Conservation (phyloP, 2,797 vertebrate species). For the Adrianichthys oophorus region DNA sequence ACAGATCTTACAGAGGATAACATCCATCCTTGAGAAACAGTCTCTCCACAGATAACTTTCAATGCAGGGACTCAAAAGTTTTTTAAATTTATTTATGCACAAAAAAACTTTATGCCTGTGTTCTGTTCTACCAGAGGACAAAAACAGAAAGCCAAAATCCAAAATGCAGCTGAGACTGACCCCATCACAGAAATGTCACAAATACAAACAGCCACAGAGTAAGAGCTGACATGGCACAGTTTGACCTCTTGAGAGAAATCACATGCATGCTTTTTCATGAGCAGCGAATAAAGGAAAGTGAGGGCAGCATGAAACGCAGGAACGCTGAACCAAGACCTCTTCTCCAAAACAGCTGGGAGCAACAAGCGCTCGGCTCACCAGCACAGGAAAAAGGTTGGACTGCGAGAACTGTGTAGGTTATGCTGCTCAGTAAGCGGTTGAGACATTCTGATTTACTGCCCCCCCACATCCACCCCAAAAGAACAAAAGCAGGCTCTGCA, state of each 20-base stretch:
- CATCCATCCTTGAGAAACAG: too few species aligned
- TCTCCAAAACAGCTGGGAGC: conserved; percentile 65
- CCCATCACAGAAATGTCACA: conserved; percentile 31
- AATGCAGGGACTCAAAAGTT: too few species aligned
- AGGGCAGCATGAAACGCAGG: conserved; percentile 47
- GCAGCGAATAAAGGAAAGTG: neutral
- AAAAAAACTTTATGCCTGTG: too few species aligned
- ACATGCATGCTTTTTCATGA: conserved; percentile 14
- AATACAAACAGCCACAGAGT: conserved; percentile 22
- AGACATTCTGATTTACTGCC: conserved; percentile 68
- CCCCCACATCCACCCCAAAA: conserved; percentile 44
- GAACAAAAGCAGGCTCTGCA: conserved; percentile 67
- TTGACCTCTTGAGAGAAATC: conserved; percentile 41
- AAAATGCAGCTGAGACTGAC: conserved; percentile 15
- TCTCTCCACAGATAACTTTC: too few species aligned
- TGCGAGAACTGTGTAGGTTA: conserved; percentile 51
- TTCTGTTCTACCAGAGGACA: neutral
- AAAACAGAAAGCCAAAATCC: neutral
- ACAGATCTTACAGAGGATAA: too few species aligned
- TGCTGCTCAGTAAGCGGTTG: conserved; percentile 66
- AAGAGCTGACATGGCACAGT: conserved; percentile 27
- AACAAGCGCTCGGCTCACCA: conserved; percentile 38
- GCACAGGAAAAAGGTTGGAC: conserved; percentile 36
- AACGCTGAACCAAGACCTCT: conserved; percentile 62
- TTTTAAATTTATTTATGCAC: too few species aligned